Base-by-base conservation (phyloP, 1,140 invertebrate genomes). In the Samia ricini region DNA sequence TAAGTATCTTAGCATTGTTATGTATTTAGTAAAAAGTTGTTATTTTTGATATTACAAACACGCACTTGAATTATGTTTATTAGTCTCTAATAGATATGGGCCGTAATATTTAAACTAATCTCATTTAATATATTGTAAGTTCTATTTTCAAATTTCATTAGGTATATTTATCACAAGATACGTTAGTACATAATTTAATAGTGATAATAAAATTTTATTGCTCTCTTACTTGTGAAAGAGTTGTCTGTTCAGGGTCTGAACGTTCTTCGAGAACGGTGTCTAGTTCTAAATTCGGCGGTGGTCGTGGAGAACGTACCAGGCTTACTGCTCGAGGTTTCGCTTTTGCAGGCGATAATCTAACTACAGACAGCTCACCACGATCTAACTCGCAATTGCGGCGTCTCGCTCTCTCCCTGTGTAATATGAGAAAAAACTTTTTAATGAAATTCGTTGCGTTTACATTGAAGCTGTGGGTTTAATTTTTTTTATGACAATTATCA, bases 201-300 rank as follows among this genome's bases (percentile, higher is more conserved):
- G 12, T 15, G n/a, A 42, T 42, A 12, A 15, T 15, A 42, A 12
- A 42, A 15, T 8, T 42, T 42, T 15, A 42, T 15, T 10, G 15
- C 15, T 42, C n/a, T 33, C 57, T 64, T 77, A 85, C 84, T 67
- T 88, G 87, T 52, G 87, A 88, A 0, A 85, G 21, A 7, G 87
- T 89, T 15, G 93, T 94, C 79, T 94, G 93, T 79, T 96, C 95
- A 7, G 94, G 94, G 79, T 96, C 95, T 29, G 92, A 92, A 64
- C 94, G 92, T 77, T 96, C 95, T 80, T 96, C 95, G 15, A 96
- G 91, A 10, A 96, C 95, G 0, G 95, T 96, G 77, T 96, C 95
- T 71, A 96, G 88, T 79, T 96, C 95, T 29, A 95, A 79, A 0
- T 94, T 93, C 10, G 95, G 94, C 64, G 95, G 95, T 18, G 91